Evolutionary conservation across 2,888 invertebrate species (phyloP).

Genomic region (Malthinus seriepunctatus): DNA sequence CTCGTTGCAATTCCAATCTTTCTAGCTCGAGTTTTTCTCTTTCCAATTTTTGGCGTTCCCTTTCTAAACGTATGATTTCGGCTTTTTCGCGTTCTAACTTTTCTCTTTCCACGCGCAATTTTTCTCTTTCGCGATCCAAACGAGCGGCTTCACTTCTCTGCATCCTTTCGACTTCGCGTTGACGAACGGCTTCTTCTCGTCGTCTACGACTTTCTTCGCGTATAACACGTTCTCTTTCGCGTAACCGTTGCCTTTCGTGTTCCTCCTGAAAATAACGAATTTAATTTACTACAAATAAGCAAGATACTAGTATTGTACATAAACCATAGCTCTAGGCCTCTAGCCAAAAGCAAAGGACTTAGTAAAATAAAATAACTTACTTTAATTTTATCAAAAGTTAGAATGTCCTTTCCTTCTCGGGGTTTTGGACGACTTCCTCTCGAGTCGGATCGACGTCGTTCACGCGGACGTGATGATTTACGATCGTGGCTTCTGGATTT

Average conservation of each 20-base stretch:
- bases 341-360: no score
- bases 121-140: constrained; percentile 79
- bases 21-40: constrained; percentile 64
- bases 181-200: constrained; percentile 75
- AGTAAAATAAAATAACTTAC: constrained; percentile 58
- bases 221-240: constrained; percentile 76
- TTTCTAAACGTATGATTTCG: constrained; percentile 79
- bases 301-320: no score
- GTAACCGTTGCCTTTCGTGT: constrained; percentile 71
- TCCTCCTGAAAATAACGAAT: constrained; percentile 61
- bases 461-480: constrained; percentile 18
- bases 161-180: constrained; percentile 78
- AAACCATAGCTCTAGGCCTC: no score
- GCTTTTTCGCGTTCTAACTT: constrained; percentile 87
- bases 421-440: constrained; percentile 51
- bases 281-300: background rate
- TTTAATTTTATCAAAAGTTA: constrained; percentile 81
- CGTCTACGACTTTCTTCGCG: constrained; percentile 82
- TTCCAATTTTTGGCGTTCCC: constrained; percentile 78
- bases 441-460: constrained; percentile 34
- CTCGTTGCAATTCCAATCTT: constrained; percentile 80
- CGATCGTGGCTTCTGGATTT: constrained; percentile 43
- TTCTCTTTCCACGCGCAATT: constrained; percentile 81
- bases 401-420: constrained; percentile 65
- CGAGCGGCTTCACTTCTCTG: constrained; percentile 85